A percentile compares a stretch with the other conserved stretches of the same genome.
These are phyloP conservation scores for Pilophorus perplexus DNA, from an alignment of 2,888 invertebrate species.

Conservation along the genomic window DNA sequence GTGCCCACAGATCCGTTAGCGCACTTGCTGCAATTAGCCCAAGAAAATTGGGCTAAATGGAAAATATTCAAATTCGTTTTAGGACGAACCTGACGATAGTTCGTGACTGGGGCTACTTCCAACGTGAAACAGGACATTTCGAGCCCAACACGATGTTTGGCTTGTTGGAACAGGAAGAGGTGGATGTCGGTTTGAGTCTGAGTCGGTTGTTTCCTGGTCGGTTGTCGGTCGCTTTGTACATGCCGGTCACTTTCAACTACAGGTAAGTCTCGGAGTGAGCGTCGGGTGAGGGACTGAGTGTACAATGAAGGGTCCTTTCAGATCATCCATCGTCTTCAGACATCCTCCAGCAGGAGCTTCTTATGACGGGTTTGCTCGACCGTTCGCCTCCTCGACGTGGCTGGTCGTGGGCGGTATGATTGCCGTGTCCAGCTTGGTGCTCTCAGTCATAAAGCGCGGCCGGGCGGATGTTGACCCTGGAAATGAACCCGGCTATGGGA, in stretches of 20 bases:
- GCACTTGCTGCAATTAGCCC: not conserved
- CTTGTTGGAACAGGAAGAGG: not conserved
- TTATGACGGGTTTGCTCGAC: constrained; percentile 45
- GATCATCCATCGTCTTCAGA: constrained; percentile 45
- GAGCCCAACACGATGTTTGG: not conserved
- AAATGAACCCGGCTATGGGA: constrained; percentile 37
- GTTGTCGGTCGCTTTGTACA: not conserved
- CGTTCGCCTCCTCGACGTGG: constrained; percentile 44
- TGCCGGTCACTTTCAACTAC: no score
- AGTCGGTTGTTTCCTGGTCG: not conserved
- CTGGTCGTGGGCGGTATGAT: constrained; percentile 30
- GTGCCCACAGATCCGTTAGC: not conserved
- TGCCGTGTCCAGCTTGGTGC: constrained; percentile 32
- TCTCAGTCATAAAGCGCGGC: constrained; percentile 40
- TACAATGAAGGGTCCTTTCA: no score
- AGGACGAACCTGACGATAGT: not conserved
- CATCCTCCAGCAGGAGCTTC: constrained; percentile 45
- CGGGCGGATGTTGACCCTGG: constrained; percentile 27
- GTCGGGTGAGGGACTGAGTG: no score
- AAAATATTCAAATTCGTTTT: not conserved
- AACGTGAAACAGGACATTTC: not conserved
- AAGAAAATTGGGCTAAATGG: not conserved
- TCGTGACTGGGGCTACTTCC: not conserved
- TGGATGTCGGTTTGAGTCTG: not conserved
- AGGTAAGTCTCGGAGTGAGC: no score